Conservation (phyloP, 2,113 vertebrate species). For the Spea bombifrons region DNA sequence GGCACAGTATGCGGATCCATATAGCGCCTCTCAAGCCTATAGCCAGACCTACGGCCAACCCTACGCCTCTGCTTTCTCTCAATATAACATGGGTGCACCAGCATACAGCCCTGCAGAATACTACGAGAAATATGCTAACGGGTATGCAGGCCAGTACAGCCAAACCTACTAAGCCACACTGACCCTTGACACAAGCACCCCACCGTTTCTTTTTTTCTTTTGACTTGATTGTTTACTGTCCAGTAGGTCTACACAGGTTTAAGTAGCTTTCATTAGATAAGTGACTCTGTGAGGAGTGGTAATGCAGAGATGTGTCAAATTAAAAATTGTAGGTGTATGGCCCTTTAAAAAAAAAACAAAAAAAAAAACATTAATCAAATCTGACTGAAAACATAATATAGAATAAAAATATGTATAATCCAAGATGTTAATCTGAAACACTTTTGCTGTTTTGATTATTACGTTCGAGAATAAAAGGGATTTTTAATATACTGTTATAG, state of each 20-base stretch:
- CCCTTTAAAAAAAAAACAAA: too few species aligned
- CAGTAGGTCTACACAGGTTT: conserved; percentile 7
- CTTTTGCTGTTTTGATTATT: too few species aligned
- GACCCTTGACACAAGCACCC: not conserved
- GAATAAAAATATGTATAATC: too few species aligned
- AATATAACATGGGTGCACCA: conserved; percentile 57
- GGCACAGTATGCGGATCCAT: conserved; percentile 51
- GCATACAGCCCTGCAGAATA: conserved; percentile 64
- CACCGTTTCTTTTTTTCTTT: conserved; percentile 5
- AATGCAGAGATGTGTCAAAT: too few species aligned
- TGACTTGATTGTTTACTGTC: conserved; percentile 2
- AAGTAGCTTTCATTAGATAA: not conserved
- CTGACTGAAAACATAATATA: too few species aligned
- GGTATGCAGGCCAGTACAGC: conserved; percentile 53
- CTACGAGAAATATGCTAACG: conserved; percentile 63
- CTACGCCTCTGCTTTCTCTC: conserved; percentile 52
- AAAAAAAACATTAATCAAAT: too few species aligned
- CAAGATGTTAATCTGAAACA: too few species aligned
- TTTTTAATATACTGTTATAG: too few species aligned
- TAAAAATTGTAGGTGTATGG: too few species aligned
- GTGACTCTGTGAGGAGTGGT: not conserved
- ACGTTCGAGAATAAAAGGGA: too few species aligned
- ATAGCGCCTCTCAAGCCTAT: conserved; percentile 49
- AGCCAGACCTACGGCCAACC: conserved; percentile 51
- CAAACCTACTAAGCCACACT: conserved; percentile 48